Base-by-base conservation (phyloP, 2,113 vertebrate genomes). In the Butorides virescens region DNA sequence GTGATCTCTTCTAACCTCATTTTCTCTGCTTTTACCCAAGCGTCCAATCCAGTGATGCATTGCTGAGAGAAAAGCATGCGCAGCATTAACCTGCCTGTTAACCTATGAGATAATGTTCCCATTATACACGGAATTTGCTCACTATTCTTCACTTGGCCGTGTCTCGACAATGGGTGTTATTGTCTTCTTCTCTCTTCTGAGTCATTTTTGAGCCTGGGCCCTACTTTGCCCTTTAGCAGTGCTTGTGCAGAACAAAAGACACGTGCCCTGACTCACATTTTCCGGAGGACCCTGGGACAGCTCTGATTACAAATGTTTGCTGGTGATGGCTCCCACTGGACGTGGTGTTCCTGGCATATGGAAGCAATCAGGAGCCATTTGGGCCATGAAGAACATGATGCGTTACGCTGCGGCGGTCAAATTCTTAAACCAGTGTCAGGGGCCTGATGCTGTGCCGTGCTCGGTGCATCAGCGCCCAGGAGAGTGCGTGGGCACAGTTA, bases 21-120 rank as follows among this genome's bases (percentile, higher is more conserved):
- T 92, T 88, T 84, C 30, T 85, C 70, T 82, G 73, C 49, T 72
- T 78, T 93, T 87, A 75, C 91, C 74, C 87, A 36, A 75, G 44
- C 44, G 65, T 52, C 68, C 89, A 30, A 74, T 49, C 55, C 86
- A 75, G 2, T 56, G 87, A 81, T 74, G 47, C 65, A 39, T 50
- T 5, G 9, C 79, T 71, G 89, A 44, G 66, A 72, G 71, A 50
- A 91, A 72, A 90, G 87, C 81, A 36, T 10, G 29, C 30, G 23
- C 46, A n/a, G 44, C 62, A 53, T 75, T 92, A 95, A 95, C 93
- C 91, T 95, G 95, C 74, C 53, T 84, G 76, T 75, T 95, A 92
- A 95, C 94, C 96, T 91, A 52, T 96, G 95, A 96, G 91, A 68
- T 95, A 94, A 96, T 96, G 73, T 72, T 95, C 77, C 94, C 84